Evolutionary conservation across 2,113 vertebrate species (phyloP).

Genomic region (Psilopogon haemacephalus): DNA sequence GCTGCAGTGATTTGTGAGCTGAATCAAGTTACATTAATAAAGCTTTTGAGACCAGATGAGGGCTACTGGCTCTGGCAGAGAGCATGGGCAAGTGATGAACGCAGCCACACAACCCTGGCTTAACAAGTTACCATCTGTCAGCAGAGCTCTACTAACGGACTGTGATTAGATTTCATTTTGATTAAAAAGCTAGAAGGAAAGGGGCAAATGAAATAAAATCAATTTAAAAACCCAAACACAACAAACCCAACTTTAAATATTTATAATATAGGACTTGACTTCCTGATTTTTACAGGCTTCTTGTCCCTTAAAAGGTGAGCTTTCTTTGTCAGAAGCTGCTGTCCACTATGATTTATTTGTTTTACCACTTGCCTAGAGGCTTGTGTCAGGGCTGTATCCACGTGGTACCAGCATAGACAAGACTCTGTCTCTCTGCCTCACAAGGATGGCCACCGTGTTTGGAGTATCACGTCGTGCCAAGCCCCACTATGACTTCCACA

Average conservation of each 20-base stretch:
- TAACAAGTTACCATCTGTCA: conserved; percentile 41
- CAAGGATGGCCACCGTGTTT: neutral
- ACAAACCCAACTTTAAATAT: neutral
- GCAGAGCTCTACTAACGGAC: neutral
- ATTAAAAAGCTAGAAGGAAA: conserved; percentile 34
- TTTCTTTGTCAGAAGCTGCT: neutral
- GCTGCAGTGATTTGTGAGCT: neutral
- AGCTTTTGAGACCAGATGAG: conserved; percentile 14
- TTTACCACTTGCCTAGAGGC: neutral
- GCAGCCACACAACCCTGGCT: neutral
- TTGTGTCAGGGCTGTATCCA: neutral
- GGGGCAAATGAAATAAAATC: conserved; percentile 4
- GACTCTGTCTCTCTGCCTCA: neutral
- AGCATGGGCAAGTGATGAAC: neutral
- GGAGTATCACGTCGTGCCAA: neutral
- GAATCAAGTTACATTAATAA: conserved; percentile 34
- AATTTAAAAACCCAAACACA: too few relatives aligned
- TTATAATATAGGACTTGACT: neutral
- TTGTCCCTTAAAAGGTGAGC: neutral
- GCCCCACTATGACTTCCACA: neutral
- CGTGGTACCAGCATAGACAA: neutral
- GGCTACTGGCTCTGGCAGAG: neutral
- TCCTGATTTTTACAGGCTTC: neutral
- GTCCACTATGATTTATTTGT: neutral
- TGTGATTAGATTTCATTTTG: conserved; percentile 34